A percentile compares a stretch with the other conserved stretches of the same genome.
Conservation (phyloP, 2,797 vertebrate genomes). For the Hipposideros larvatus region DNA sequence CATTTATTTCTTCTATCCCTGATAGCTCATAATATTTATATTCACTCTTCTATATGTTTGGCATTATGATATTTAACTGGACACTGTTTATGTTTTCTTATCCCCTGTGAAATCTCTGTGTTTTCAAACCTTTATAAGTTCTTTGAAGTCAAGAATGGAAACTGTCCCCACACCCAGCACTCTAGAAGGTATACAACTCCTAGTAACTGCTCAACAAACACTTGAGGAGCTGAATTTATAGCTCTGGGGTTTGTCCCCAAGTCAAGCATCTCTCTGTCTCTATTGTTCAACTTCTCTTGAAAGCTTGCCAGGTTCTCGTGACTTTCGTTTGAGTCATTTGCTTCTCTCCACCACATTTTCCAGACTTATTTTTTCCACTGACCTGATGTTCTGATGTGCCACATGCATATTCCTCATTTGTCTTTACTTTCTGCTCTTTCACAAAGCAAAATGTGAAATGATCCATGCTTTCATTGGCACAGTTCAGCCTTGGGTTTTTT, state of each 20-base stretch:
- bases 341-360: slow-evolving; percentile 66
- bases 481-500: slow-evolving; percentile 65
- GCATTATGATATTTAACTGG: background rate
- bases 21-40: background rate
- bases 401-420: slow-evolving; percentile 70
- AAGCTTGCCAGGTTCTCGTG: slow-evolving; percentile 51
- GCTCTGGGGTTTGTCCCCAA: slow-evolving; percentile 9
- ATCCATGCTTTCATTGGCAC: slow-evolving; percentile 83
- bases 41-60: background rate
- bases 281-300: slow-evolving; percentile 69
- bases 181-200: background rate
- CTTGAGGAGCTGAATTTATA: background rate
- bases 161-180: background rate
- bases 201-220: background rate
- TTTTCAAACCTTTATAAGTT: background rate
- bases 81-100: background rate
- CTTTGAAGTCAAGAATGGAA: background rate
- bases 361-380: slow-evolving; percentile 58
- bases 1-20: background rate
- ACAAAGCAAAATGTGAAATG: slow-evolving; percentile 86
- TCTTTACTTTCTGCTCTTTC: slow-evolving; percentile 84
- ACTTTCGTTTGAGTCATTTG: slow-evolving; percentile 69
- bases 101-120: background rate
- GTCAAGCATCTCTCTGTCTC: slow-evolving; percentile 55
- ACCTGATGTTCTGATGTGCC: slow-evolving; percentile 75